Percentiles rank a stretch among this genome's conserved stretches.
Evolutionary conservation across 2,888 invertebrate genomes (phyloP).

Genomic region (Temnothorax rugatulus): DNA sequence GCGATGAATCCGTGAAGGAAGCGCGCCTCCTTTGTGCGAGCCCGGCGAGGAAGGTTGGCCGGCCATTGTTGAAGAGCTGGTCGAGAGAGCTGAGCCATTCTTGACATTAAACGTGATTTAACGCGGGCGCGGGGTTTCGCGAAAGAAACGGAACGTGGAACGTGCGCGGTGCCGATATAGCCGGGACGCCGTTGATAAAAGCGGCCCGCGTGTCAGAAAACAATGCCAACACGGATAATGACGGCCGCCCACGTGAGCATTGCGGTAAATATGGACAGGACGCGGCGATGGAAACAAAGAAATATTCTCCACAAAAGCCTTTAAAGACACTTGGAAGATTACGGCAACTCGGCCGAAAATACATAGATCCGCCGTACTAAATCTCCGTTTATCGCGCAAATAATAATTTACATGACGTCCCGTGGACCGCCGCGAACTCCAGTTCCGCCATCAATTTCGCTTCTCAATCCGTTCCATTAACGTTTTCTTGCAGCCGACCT

Average conservation of each 20-base stretch:
- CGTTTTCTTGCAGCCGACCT: neutral
- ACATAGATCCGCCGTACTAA: neutral
- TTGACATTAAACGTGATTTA: constrained; percentile 47
- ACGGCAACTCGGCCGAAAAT: neutral
- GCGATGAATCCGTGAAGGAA: constrained; percentile 21
- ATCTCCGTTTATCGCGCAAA: constrained; percentile 6
- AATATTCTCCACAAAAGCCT: constrained; percentile 21
- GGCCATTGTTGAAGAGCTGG: constrained; percentile 17
- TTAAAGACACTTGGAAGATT: constrained; percentile 19
- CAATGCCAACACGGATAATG: constrained; percentile 52
- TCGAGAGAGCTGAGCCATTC: constrained; percentile 46
- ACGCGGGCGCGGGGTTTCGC: constrained; percentile 28
- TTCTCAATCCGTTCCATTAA: neutral
- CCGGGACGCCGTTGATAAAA: constrained; percentile 39
- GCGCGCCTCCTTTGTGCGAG: constrained; percentile 23
- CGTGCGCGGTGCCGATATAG: constrained; percentile 29
- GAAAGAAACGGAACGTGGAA: constrained; percentile 37
- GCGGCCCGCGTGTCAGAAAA: constrained; percentile 45
- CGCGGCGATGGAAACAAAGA: constrained; percentile 42
- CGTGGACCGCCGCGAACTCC: neutral
- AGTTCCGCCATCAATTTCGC: neutral
- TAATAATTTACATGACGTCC: neutral
- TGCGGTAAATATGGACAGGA: constrained; percentile 43
- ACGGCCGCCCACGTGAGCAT: constrained; percentile 41
- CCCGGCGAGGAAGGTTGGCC: constrained; percentile 15